Conservation (phyloP, 2,113 vertebrate genomes). For the Dinomys branickii region DNA sequence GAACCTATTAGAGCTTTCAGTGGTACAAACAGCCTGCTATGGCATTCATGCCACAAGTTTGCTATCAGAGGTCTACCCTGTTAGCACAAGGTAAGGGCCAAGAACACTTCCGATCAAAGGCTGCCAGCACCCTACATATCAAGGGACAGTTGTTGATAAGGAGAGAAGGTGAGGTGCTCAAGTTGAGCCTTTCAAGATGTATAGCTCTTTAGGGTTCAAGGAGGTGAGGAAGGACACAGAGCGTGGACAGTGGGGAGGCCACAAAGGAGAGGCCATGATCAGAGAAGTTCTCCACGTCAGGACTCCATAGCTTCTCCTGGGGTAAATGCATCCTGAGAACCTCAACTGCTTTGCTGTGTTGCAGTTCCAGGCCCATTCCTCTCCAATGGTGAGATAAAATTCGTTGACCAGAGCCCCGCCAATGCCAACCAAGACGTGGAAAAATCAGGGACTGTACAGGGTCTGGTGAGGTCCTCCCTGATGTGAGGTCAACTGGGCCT, state of each 20-base stretch:
- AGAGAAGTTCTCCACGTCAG: not conserved
- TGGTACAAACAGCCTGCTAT: not conserved
- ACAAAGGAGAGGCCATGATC: not conserved
- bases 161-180: not conserved
- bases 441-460: not conserved
- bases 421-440: not conserved
- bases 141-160: not conserved
- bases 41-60: not conserved
- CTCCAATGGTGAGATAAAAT: not conserved
- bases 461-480: not conserved
- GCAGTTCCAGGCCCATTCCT: not conserved
- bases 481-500: not conserved
- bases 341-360: not conserved
- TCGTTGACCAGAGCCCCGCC: not conserved
- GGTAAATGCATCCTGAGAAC: not conserved
- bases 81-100: not conserved
- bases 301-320: not conserved
- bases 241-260: not conserved
- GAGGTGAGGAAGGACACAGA: not conserved
- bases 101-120: not conserved
- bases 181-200: not conserved
- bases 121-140: not conserved
- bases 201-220: not conserved
- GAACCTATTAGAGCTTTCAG: not conserved
- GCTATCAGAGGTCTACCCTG: not conserved